Evolutionary conservation across 23 tunicate species (phyloP).

Genomic region (Trididemnum nubilum): DNA sequence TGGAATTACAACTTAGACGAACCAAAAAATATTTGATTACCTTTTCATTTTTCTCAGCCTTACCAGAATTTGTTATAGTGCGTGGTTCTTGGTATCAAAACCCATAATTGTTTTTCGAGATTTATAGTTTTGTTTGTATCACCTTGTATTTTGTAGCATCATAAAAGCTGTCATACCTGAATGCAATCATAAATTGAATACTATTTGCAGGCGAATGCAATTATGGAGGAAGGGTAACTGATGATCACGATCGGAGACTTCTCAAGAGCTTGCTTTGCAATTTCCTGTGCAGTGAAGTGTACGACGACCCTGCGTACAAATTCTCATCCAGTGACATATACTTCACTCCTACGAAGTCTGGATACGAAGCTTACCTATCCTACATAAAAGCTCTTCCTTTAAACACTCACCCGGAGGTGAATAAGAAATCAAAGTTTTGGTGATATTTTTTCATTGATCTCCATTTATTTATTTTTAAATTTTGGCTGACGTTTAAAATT

Average conservation of each 20-base stretch:
- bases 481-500: too few species aligned
- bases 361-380: constrained; percentile 51
- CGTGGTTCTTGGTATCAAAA: too few species aligned
- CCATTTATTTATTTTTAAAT: neutral
- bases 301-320: constrained; percentile 50
- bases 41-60: too few species aligned
- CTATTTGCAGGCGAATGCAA: constrained; percentile 74
- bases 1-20: too few species aligned
- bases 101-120: too few species aligned
- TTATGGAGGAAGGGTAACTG: constrained; percentile 90
- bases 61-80: too few species aligned
- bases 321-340: constrained; percentile 63
- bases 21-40: too few species aligned
- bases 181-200: too few species aligned
- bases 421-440: too few species aligned
- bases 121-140: too few species aligned
- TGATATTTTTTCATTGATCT: neutral
- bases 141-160: too few species aligned
- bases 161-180: too few species aligned
- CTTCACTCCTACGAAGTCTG: constrained; percentile 50
- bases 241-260: constrained; percentile 73
- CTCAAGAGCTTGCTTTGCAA: constrained; percentile 63
- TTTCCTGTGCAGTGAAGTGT: constrained; percentile 65
- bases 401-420: constrained; percentile 88
- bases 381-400: constrained; percentile 67